Base-by-base conservation (phyloP, 2,888 invertebrate species). In the Matsumyia berberina region DNA sequence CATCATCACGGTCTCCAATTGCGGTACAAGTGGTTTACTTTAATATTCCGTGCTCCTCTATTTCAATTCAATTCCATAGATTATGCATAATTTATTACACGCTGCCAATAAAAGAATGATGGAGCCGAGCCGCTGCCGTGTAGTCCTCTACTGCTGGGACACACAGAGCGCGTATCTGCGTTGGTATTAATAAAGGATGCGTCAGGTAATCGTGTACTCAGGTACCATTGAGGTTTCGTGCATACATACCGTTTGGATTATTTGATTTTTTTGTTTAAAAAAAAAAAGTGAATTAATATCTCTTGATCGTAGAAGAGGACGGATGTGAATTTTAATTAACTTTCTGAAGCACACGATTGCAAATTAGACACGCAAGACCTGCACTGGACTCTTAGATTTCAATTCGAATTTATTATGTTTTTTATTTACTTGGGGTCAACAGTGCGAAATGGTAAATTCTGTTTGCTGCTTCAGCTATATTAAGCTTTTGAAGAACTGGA, bases 21-120 rank as follows among this genome's bases (percentile, higher is more conserved):
- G 62, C 37, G 29, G 60, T n/a, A 69, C 67, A 44, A 77, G 77
- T 77, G 69, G 60, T 62, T 78, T 49, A 46, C 44, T 55, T 69
- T 53, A 69, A 44, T 78, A 70, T 70, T 42, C 37, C 8, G 15
- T 17, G 37, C 69, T 53, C 55, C 62, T 53, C 69, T 70, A 62
- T 70, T 78, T 51, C 77, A 78, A 78, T 78, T 78, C 62, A 70
- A 70, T 78, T 78, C 55, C 37, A 70, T 78, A 55, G 67, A 78
- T 78, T 78, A 78, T 78, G 70, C 77, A 78, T 78, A 78, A 78
- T 78, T 67, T 69, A 78, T 69, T 62, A 53, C 17, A 60, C 12
- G 24, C 4, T 55, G 70, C 53, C 62, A 78, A 78, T 78, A 76
- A 76, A 70, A 78, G 29, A 78, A 62, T 60, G 60, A 69, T 78